phyloP scores from a whole-genome alignment of 2,797 vertebrate genomes.

The Dryobates pubescens region DNA sequence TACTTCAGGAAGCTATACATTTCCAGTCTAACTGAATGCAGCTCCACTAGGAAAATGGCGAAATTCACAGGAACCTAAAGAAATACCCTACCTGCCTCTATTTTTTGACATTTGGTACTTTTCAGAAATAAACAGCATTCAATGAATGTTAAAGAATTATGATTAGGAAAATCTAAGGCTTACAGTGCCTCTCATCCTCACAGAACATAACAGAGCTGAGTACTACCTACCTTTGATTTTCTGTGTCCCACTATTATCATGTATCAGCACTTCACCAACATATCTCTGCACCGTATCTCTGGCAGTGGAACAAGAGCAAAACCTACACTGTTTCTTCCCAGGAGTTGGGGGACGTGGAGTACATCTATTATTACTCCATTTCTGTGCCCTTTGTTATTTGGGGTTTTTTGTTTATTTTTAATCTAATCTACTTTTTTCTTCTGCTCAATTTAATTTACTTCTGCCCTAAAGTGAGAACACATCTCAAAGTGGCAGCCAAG shows the following conservation, averaged over 20 bases:
- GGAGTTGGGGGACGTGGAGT: not conserved
- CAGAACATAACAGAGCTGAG: not conserved
- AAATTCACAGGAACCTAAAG: constrained; percentile 20
- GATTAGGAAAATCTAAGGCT: not conserved
- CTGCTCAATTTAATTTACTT: not conserved
- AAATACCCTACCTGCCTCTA: not conserved
- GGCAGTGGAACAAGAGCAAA: not conserved
- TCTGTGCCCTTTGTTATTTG: not conserved
- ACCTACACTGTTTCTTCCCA: not conserved
- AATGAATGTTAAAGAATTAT: not conserved
- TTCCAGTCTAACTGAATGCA: not conserved
- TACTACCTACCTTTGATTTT: not conserved
- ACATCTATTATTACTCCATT: not conserved
- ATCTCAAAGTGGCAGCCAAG: not conserved
- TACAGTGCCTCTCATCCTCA: not conserved
- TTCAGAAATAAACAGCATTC: not conserved
- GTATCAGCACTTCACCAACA: not conserved
- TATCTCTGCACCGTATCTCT: not conserved
- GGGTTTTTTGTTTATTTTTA: not conserved
- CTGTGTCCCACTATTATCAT: not conserved
- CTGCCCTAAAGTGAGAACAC: not conserved
- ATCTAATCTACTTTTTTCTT: not conserved
- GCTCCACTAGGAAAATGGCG: not conserved
- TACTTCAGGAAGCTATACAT: not conserved
- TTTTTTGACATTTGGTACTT: not conserved